Evolutionary conservation across 2,113 vertebrate genomes (phyloP).

Genomic region (Pterocles gutturalis): DNA sequence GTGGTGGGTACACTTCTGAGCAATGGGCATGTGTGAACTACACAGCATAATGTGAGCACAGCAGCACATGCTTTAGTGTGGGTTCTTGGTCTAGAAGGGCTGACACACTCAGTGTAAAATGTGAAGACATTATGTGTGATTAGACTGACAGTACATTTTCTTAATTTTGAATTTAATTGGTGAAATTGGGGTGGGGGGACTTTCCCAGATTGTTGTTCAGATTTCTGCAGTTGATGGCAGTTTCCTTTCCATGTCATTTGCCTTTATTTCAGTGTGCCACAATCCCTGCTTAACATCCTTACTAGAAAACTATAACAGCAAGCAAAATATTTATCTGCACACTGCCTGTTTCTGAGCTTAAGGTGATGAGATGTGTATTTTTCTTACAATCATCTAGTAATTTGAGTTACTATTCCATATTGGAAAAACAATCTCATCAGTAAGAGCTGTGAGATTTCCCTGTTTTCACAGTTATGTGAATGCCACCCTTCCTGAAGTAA

Average conservation of each 20-base stretch:
- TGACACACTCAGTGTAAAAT: background rate
- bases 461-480: constrained; percentile 41
- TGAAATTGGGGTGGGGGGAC: background rate
- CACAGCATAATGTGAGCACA: rapidly evolving
- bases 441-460: constrained; percentile 43
- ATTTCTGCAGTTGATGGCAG: background rate
- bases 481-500: constrained; percentile 41
- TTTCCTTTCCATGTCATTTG: background rate
- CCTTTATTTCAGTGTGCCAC: background rate
- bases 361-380: background rate
- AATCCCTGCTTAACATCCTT: background rate
- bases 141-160: background rate
- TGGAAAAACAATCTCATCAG: constrained; percentile 18
- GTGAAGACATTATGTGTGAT: background rate
- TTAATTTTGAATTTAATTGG: background rate
- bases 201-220: background rate
- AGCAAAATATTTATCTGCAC: background rate
- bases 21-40: rapidly evolving
- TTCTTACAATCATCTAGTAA: background rate
- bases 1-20: rapidly evolving
- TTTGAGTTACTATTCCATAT: background rate
- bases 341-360: background rate
- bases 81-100: background rate
- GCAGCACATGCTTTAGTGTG: background rate
- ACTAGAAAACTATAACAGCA: background rate